Conservation (phyloP, 2,797 vertebrate genomes). For the Cossypha caffra region DNA sequence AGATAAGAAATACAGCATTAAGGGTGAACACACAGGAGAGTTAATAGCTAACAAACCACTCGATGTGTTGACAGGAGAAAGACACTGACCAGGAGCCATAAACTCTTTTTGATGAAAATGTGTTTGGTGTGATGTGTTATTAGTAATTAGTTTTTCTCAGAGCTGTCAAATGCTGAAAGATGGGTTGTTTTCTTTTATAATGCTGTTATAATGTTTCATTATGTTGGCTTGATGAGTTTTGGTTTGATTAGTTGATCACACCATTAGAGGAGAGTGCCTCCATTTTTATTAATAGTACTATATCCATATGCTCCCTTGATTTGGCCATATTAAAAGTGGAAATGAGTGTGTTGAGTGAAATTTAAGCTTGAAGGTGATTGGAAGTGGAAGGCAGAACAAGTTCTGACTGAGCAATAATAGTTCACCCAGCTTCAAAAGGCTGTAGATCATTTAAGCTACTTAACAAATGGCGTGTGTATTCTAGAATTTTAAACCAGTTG, state of each 20-base stretch:
- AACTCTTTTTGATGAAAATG: background rate
- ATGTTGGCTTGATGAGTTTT: background rate
- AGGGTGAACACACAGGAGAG: background rate
- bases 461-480: background rate
- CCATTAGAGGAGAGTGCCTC: background rate
- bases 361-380: conserved; percentile 35
- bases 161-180: background rate
- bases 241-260: background rate
- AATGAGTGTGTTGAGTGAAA: background rate
- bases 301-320: background rate
- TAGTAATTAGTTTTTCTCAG: background rate
- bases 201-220: background rate
- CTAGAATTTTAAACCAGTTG: background rate
- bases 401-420: background rate
- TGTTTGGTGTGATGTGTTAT: background rate
- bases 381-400: conserved; percentile 31
- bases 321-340: background rate
- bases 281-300: background rate
- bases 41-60: background rate
- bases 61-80: background rate
- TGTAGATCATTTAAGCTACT: conserved; percentile 7
- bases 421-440: background rate
- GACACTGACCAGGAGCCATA: background rate
- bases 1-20: conserved; percentile 51
- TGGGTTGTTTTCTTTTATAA: background rate